Conservation (phyloP, 2,888 invertebrate genomes). For the Spodoptera littoralis region DNA sequence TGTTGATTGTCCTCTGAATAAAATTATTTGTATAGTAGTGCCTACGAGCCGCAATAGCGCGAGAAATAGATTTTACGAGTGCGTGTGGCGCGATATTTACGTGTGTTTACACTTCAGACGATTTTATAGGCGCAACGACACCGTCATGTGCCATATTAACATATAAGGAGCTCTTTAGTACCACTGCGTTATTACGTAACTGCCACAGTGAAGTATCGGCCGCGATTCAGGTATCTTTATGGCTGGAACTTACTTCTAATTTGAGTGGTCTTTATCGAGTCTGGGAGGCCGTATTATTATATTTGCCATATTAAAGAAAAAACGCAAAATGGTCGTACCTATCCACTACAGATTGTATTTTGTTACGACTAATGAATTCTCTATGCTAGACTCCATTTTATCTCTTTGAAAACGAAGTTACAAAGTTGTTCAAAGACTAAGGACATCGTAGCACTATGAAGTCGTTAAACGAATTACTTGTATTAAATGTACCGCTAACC, state of each 20-base stretch:
- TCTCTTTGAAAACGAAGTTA: background rate
- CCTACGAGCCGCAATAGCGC: conserved; percentile 75
- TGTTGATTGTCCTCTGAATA: conserved; percentile 72
- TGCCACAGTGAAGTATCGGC: conserved; percentile 41
- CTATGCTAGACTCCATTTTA: no score
- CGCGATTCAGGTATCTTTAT: conserved; percentile 48
- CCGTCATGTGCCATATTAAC: conserved; percentile 77
- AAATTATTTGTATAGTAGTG: conserved; percentile 75
- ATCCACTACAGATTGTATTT: no score
- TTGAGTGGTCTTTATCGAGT: conserved; percentile 15
- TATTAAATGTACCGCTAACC: conserved; percentile 59
- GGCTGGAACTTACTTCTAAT: conserved; percentile 43
- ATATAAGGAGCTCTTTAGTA: conserved; percentile 73
- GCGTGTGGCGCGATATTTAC: conserved; percentile 86
- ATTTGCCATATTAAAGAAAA: no score
- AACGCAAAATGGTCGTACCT: no score
- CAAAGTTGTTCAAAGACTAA: background rate
- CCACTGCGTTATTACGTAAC: conserved; percentile 57
- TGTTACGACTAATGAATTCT: no score
- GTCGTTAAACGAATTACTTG: conserved; percentile 53
- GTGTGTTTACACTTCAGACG: conserved; percentile 86
- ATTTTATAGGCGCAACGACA: conserved; percentile 88
- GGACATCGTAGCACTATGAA: conserved; percentile 28
- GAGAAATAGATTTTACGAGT: conserved; percentile 88
- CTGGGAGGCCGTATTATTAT: no score